Conservation (phyloP, 1,140 invertebrate species). For the Hermetia illucens region DNA sequence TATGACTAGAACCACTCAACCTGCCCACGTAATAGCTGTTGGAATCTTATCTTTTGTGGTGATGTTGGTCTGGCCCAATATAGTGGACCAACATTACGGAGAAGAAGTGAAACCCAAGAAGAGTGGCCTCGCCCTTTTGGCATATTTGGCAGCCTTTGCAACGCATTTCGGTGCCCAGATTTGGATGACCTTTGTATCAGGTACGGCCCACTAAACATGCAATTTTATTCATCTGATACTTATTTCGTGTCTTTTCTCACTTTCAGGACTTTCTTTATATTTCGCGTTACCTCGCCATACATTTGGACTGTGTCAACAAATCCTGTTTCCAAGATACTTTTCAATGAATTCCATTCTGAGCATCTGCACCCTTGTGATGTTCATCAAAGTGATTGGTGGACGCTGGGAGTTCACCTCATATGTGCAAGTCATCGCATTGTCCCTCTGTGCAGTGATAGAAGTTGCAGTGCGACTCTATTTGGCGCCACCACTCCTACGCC, state of each 20-base stretch:
- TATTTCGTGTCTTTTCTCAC: slow-evolving; percentile 10
- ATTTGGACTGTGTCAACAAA: slow-evolving; percentile 67
- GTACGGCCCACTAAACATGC: slow-evolving; percentile 30
- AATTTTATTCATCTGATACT: slow-evolving; percentile 1
- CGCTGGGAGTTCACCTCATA: slow-evolving; percentile 19
- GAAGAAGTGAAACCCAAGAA: slow-evolving; percentile 10
- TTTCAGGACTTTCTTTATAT: slow-evolving; percentile 62
- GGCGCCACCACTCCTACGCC: slow-evolving; percentile 42
- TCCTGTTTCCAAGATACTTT: slow-evolving; percentile 77
- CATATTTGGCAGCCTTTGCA: slow-evolving; percentile 58
- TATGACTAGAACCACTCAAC: slow-evolving; percentile 52
- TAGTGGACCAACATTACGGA: slow-evolving; percentile 24
- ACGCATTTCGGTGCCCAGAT: slow-evolving; percentile 68
- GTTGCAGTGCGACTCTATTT: slow-evolving; percentile 49
- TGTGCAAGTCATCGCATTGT: slow-evolving; percentile 41
- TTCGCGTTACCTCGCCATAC: slow-evolving; percentile 66
- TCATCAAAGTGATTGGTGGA: slow-evolving; percentile 34
- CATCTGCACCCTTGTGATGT: slow-evolving; percentile 54
- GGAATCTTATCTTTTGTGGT: slow-evolving; percentile 45
- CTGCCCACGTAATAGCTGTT: slow-evolving; percentile 55
- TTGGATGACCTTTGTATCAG: slow-evolving; percentile 81
- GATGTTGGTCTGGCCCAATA: slow-evolving; percentile 37
- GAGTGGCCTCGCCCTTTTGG: slow-evolving; percentile 33
- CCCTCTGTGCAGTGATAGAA: slow-evolving; percentile 45
- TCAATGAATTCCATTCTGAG: slow-evolving; percentile 58